Base-by-base conservation (phyloP, 1,140 invertebrate genomes). In the Aphis gossypii region DNA sequence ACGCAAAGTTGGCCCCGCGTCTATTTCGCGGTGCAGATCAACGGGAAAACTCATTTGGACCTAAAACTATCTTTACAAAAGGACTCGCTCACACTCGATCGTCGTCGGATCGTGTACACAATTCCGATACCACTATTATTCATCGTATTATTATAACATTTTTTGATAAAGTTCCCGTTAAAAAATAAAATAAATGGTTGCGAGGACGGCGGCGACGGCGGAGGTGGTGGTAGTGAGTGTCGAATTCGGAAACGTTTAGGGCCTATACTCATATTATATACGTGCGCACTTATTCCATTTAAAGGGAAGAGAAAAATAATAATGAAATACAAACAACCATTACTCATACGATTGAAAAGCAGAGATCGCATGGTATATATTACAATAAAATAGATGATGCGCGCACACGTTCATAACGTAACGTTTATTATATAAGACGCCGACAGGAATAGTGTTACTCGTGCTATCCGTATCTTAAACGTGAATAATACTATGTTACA, bases 31-130 rank as follows among this genome's bases (percentile, higher is more conserved):
- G 48, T 20, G 54, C n/a, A 88, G 46, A 88, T 88, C 46, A 54
- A 88, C 87, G 48, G 30, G n/a, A 54, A 88, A 88, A 88, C 87
- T 88, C 87, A 54, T 88, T 88, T 88, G 87, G n/a, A 51, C 87
- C 87, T 54, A 41, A 51, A 35, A 51, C 48, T 88, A 41, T n/a
- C 48, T 48, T 93, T 86, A 86, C n/a, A 93, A 54, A 38, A 83
- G 35, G 87, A 54, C 38, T 20, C n/a, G 20, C 46, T 18, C 14
- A 46, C 30, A 30, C 44, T 76, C 30, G n/a, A 68, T 68, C 41
- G 41, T 48, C 23, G 41, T 25, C 21, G 82, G 18, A 82, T 82
- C 76, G 18, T 38, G 35, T 21, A 82, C 60, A 76, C 11, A n/a
- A 20, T 76, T 76, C 60, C 30, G 14, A 4, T 83, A 38, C 4